phyloP scores from a whole-genome alignment of 1,140 invertebrate species.

The Megalonaias nervosa region DNA sequence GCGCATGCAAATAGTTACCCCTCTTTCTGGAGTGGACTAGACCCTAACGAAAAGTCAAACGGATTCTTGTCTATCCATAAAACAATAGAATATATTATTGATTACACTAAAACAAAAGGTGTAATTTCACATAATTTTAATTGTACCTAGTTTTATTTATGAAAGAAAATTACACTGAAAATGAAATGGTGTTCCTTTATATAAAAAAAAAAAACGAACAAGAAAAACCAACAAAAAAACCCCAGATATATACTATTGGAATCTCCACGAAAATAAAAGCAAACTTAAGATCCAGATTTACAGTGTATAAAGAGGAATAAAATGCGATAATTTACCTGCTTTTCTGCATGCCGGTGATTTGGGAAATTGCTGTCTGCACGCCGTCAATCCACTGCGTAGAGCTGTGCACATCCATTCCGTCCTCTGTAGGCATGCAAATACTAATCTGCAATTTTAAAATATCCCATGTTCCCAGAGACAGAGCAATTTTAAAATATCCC shows the following conservation, averaged over 20 bases:
- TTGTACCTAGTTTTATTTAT: no score
- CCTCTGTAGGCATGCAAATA: conserved; percentile 67
- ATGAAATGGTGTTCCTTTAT: not conserved
- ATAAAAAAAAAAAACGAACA: not conserved
- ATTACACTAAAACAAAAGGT: no score
- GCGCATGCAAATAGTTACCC: no score
- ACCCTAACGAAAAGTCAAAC: no score
- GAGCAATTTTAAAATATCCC: not conserved
- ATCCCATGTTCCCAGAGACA: no score
- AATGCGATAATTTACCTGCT: conserved; percentile 35
- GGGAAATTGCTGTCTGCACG: conserved; percentile 76
- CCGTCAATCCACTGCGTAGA: conserved; percentile 75
- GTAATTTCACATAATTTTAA: no score
- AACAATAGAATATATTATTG: no score
- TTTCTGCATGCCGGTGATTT: conserved; percentile 71
- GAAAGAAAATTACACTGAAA: no score
- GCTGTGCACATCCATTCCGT: conserved; percentile 63
- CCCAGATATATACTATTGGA: not conserved
- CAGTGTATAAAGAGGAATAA: not conserved
- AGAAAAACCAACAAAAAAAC: not conserved
- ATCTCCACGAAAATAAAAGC: not conserved
- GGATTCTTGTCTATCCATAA: no score
- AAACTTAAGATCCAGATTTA: not conserved
- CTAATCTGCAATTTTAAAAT: conserved; percentile 39
- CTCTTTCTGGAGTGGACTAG: no score